phyloP scores from a whole-genome alignment of 2,113 vertebrate species.

The Todiramphus chloris region DNA sequence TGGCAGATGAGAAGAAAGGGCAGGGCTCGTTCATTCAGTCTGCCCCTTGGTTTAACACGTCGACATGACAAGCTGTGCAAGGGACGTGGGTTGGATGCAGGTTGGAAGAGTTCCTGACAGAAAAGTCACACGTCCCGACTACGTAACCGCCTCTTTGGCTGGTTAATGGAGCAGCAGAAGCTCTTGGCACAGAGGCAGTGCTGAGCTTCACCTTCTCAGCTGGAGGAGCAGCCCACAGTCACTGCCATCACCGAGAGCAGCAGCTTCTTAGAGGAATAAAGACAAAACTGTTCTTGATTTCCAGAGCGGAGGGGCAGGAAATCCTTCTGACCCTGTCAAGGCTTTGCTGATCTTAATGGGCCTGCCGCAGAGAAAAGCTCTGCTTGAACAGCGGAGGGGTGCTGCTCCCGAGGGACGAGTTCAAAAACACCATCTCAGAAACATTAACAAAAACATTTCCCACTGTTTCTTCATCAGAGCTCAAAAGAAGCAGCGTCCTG shows the following conservation, averaged over 20 bases:
- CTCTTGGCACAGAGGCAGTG: neutral
- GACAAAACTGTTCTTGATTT: constrained; percentile 2
- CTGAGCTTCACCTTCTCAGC: neutral
- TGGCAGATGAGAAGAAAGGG: neutral
- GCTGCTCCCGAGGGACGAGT: neutral
- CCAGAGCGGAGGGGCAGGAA: neutral
- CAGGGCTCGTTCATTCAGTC: neutral
- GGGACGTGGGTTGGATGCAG: neutral
- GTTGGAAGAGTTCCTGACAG: neutral
- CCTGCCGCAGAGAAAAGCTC: constrained; percentile 25
- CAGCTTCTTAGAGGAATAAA: neutral
- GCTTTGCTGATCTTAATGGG: constrained; percentile 28
- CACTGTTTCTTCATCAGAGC: constrained; percentile 5
- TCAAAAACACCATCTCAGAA: constrained; percentile 24
- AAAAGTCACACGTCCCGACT: neutral
- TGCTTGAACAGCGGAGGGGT: neutral
- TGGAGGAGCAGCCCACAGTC: neutral
- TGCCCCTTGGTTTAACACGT: neutral
- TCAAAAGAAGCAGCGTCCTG: neutral
- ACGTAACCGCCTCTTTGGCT: neutral
- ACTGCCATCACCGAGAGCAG: neutral
- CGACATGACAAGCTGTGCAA: neutral
- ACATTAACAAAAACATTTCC: constrained; percentile 27
- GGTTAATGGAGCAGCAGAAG: constrained; percentile 29
- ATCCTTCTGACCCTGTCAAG: neutral